A percentile compares a stretch with the other conserved stretches of the same genome.
phyloP scores from a whole-genome alignment of 2,113 vertebrate genomes.

The Parus major region DNA sequence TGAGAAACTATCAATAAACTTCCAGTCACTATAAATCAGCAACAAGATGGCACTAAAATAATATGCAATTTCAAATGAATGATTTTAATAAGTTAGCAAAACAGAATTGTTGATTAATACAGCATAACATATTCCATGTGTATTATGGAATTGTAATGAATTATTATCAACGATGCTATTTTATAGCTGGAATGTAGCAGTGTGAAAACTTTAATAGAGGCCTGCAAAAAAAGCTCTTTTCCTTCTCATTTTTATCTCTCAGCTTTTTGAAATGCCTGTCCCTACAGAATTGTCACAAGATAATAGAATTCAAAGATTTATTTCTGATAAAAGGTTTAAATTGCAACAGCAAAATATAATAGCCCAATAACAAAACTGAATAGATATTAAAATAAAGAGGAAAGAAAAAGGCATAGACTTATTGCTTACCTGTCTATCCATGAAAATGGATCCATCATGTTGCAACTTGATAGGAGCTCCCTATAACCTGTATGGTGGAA shows the following conservation, averaged over 20 bases:
- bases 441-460: background rate
- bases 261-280: constrained; percentile 21
- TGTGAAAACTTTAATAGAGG: background rate
- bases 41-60: background rate
- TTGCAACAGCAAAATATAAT: constrained; percentile 51
- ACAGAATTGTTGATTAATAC: constrained; percentile 36
- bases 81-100: constrained; percentile 11
- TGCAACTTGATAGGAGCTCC: background rate
- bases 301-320: constrained; percentile 45
- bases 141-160: background rate
- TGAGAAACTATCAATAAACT: background rate
- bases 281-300: constrained; percentile 8
- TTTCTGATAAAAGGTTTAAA: constrained; percentile 48
- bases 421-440: constrained; percentile 1
- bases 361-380: constrained; percentile 1
- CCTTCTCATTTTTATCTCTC: constrained; percentile 6
- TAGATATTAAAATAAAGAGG: constrained; percentile 21
- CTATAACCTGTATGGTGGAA: background rate
- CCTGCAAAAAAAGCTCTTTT: background rate
- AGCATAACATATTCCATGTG: background rate
- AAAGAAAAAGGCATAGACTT: background rate
- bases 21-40: background rate
- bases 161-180: background rate
- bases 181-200: background rate
- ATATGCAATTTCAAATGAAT: background rate